Conservation (phyloP, 2,888 invertebrate species). For the Coremacera marginata region DNA sequence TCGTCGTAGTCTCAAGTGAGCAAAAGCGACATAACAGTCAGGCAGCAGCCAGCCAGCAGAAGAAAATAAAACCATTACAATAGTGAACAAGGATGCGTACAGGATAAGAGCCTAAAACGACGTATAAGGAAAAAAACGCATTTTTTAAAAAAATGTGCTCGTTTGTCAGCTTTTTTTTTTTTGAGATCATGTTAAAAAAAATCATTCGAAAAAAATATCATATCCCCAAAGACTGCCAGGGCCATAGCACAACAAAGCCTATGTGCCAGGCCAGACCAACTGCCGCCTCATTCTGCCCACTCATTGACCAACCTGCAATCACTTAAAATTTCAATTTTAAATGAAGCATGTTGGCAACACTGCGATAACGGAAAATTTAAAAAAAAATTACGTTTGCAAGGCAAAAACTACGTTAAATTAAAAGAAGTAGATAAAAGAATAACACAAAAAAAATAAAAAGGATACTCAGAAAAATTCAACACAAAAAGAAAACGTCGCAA, state of each 20-base stretch:
- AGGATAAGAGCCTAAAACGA: conserved; percentile 16
- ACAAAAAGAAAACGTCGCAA: conserved; percentile 15
- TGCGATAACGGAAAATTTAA: conserved; percentile 10
- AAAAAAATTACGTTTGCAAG: background rate
- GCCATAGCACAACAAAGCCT: too few species aligned
- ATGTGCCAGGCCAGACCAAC: background rate
- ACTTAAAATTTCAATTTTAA: conserved; percentile 40
- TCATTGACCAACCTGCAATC: conserved; percentile 13
- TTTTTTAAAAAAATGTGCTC: too few species aligned
- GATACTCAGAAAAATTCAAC: background rate
- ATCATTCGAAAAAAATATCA: too few species aligned
- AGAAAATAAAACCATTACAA: background rate
- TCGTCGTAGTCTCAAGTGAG: conserved; percentile 22
- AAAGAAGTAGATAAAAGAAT: background rate
- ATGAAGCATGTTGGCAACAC: conserved; percentile 35
- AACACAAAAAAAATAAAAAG: background rate
- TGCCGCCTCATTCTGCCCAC: background rate
- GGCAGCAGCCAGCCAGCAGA: background rate
- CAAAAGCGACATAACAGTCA: conserved; percentile 10
- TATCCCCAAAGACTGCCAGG: too few species aligned
- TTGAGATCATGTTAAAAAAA: too few species aligned
- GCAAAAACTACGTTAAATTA: background rate
- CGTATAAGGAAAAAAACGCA: background rate
- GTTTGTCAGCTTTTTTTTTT: too few species aligned
- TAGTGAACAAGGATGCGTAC: background rate